These are phyloP conservation scores for Tethya wilhelma DNA, from an alignment of 37 sponge, comb jelly and placozoan species.

Conservation along the genomic window DNA sequence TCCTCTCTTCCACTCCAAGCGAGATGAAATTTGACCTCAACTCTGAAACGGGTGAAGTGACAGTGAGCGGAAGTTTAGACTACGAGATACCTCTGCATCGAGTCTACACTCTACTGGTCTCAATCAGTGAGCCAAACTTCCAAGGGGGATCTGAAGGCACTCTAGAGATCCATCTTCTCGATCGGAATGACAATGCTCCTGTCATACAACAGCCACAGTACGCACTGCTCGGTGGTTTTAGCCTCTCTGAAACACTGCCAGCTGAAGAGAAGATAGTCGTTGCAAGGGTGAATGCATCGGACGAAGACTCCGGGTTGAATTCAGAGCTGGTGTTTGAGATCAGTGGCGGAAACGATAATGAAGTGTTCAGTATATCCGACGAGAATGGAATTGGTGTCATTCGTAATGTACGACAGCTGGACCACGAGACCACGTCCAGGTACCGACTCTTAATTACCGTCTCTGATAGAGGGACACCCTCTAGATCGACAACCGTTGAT, in stretches of 20 bases:
- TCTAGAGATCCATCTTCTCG: slow-evolving; percentile 47
- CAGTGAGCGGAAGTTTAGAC: slow-evolving; percentile 30
- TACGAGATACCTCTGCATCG: slow-evolving; percentile 35
- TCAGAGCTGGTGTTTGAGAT: slow-evolving; percentile 35
- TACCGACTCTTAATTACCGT: slow-evolving; percentile 37
- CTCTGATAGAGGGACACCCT: slow-evolving; percentile 41
- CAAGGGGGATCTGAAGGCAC: slow-evolving; percentile 1
- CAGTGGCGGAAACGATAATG: slow-evolving; percentile 24
- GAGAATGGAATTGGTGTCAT: slow-evolving; percentile 11
- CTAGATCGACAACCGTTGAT: slow-evolving; percentile 8
- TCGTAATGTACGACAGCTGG: slow-evolving; percentile 2
- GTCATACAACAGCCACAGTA: not conserved
- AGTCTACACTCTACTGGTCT: slow-evolving; percentile 20
- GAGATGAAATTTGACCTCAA: slow-evolving; percentile 31
- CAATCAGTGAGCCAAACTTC: slow-evolving; percentile 29
- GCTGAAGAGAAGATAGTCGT: slow-evolving; percentile 15
- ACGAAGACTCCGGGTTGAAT: slow-evolving; percentile 37
- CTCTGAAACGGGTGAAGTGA: slow-evolving; percentile 49
- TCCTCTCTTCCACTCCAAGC: slow-evolving; percentile 10
- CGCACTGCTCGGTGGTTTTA: not conserved
- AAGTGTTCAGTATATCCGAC: slow-evolving; percentile 27
- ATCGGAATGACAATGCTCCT: slow-evolving; percentile 58
- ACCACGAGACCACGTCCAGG: slow-evolving; percentile 27
- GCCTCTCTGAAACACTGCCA: slow-evolving; percentile 32
- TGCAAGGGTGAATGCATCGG: slow-evolving; percentile 22